Evolutionary conservation across 2,888 invertebrate species (phyloP).

Genomic region (Nemapogon koenigi): DNA sequence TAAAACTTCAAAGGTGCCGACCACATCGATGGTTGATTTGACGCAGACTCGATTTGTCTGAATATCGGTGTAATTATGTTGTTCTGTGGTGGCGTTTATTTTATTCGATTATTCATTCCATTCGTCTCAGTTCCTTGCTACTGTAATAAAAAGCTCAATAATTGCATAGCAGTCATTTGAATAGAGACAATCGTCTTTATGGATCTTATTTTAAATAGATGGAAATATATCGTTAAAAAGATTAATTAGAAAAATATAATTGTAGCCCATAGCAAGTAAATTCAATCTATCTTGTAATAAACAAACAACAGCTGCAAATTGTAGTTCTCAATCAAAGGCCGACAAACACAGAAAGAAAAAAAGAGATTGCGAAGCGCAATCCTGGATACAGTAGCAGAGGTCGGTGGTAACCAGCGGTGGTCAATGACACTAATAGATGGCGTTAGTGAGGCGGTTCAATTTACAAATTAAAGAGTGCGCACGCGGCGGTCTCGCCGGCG

Average conservation of each 20-base stretch:
- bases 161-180: too few relatives aligned
- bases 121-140: slow-evolving; percentile 13
- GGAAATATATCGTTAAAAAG: too few relatives aligned
- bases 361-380: neutral
- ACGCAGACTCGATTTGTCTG: slow-evolving; percentile 24
- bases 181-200: too few relatives aligned
- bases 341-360: neutral
- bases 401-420: slow-evolving; percentile 21
- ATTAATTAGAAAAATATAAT: too few relatives aligned
- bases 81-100: slow-evolving; percentile 30
- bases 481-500: slow-evolving; percentile 27
- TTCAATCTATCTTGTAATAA: too few relatives aligned
- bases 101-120: slow-evolving; percentile 25
- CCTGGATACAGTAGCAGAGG: slow-evolving; percentile 23
- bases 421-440: slow-evolving; percentile 42
- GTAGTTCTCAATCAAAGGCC: too few relatives aligned
- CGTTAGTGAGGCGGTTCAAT: slow-evolving; percentile 43
- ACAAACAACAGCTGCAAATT: too few relatives aligned
- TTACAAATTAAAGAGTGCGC: slow-evolving; percentile 52
- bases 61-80: slow-evolving; percentile 33
- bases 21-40: slow-evolving; percentile 23
- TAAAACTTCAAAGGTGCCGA: slow-evolving; percentile 23
- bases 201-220: too few relatives aligned
- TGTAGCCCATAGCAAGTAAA: too few relatives aligned
- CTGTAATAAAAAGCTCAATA: slow-evolving; percentile 13